Evolutionary conservation across 2,113 vertebrate species (phyloP), one percentile per base, ranked within the genome.

Genomic region (Xenus cinereus): DNA sequence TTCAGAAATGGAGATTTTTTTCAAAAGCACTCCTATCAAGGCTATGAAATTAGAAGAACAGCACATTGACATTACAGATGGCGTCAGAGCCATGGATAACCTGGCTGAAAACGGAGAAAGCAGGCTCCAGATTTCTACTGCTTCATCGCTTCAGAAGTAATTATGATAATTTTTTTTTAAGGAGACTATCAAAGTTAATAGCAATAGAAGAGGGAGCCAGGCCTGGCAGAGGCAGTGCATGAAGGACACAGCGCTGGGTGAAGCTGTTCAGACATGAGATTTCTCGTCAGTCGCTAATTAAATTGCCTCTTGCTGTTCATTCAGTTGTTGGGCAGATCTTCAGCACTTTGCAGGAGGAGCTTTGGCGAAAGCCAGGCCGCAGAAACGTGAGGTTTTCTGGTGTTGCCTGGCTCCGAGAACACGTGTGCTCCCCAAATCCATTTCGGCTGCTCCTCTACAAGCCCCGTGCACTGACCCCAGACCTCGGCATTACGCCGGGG

Each of bases 191-290:
- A 30, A 51, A 37, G 30, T 9, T 37, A 77, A 46, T 1, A 62
- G 64, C 48, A 50, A 32, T 1, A 16, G 89, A 43, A 71, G 50
- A 54, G 37, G 7, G 50, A 33, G 19, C n/a, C 0, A 0, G 37
- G 45, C 26, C 30, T 53, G 76, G 64, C 14, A 39, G 67, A 45
- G 53, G 22, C 50, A 35, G 45, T 0, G 0, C 2, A 5, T 0
- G 0, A 62, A 78, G 62, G 51, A 35, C 0, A 0, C 4, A 8
- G 30, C 0, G 7, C 15, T 0, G 1, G 67, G 4, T 13, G n/a
- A 82, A 88, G 68, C 60, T 64, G 51, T 9, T 69, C 22, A 37
- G 63, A 51, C 4, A 1, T 0, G 12, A 67, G 26, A 26, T 69
- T 73, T 91, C 28, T 21, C 4, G 39, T 50, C 16, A 68, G 60